Evolutionary conservation across 2,888 invertebrate species (phyloP), one percentile per base, ranked within the genome.

Genomic region (Blastobasis lacticolella): DNA sequence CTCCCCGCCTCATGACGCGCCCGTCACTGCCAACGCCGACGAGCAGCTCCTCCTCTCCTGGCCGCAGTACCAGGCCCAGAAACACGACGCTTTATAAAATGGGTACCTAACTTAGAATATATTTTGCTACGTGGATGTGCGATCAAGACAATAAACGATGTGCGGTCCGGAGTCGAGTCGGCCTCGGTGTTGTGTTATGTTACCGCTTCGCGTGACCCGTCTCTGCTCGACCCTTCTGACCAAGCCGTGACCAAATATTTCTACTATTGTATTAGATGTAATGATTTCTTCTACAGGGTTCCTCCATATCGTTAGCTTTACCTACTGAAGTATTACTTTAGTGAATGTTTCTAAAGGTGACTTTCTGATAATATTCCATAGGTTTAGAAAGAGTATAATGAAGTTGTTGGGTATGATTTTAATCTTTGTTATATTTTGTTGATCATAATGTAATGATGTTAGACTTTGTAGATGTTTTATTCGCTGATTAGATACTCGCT

Each of bases 291-390:
- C 80, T 81, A 87, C 87, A 88, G 87, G 87, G 87, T 88, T 85
- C 77, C 85, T 81, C 79, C 87, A 88, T 88, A 88, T 88, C 87
- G 85, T 84, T 86, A 86, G 85, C 84, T 83, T 84, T 86, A 86
- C 80, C 77, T 76, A 82, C 79, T 77, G 75, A 86, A 82, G 83
- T 86, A 83, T 85, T 86, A 80, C 75, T 82, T 79, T 81, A 81
- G 79, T 75, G 71, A 77, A 74, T 79, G 67, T 64, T 61, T 63
- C 67, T 75, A 74, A 76, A 73, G 67, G 72, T 74, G 69, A 74
- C 42, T 77, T 77, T 78, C 74, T 67, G 66, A 75, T 77, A 75
- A 72, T 71, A 84, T 85, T 85, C 82, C 84, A 83, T 85, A 83
- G 80, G 63, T 70, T 74, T 80, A 78, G 66, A 69, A 66, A 71